Evolutionary conservation across 2,797 vertebrate species (phyloP).

Genomic region (Morelia viridis): DNA sequence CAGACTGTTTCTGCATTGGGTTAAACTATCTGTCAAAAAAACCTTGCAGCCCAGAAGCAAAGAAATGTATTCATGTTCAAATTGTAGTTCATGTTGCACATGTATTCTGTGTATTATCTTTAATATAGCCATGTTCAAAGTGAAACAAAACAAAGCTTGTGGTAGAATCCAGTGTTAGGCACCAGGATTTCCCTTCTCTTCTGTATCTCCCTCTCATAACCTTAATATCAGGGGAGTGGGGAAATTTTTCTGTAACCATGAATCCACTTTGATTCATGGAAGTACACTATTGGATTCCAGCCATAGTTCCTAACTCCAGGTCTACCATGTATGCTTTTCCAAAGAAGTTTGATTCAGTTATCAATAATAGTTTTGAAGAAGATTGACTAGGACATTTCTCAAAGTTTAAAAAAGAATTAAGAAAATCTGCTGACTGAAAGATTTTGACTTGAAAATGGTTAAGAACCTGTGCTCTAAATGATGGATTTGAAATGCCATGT

Average conservation of each 20-base stretch:
- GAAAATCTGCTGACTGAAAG: conserved; percentile 25
- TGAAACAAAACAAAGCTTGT: neutral
- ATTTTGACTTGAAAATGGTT: conserved; percentile 22
- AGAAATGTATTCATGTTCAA: neutral
- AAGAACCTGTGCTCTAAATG: neutral
- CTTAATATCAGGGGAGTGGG: neutral
- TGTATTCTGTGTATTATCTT: neutral
- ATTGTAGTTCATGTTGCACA: conserved; percentile 9
- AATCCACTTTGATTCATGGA: neutral
- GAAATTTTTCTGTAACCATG: neutral
- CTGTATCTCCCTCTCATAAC: neutral
- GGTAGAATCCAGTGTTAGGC: neutral
- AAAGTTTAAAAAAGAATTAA: conserved; percentile 14
- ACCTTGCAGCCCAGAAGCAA: neutral
- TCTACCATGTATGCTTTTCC: neutral
- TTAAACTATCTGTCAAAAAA: neutral
- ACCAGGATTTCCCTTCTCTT: neutral
- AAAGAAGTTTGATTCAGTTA: conserved; percentile 17
- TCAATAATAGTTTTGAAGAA: conserved; percentile 16
- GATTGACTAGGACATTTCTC: neutral
- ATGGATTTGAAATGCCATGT: neutral
- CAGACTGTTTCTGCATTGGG: neutral
- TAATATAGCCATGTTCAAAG: neutral
- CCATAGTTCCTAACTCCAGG: neutral
- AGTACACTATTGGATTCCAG: neutral